These are phyloP conservation scores for Chrysodeixis includens DNA, from an alignment of 2,888 invertebrate species.

Conservation along the genomic window DNA sequence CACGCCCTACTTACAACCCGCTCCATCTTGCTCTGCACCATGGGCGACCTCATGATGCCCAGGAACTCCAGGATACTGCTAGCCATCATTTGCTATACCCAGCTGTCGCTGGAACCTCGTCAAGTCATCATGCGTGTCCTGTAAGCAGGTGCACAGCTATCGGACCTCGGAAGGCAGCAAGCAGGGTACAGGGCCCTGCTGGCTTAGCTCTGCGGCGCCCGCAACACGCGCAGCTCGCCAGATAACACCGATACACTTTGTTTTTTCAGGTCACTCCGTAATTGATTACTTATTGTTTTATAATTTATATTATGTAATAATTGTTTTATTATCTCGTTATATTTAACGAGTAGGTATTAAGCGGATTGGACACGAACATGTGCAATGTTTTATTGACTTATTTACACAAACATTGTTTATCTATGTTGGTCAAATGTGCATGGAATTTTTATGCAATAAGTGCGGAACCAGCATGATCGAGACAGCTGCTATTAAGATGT, in stretches of 20 bases:
- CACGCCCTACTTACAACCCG: background rate
- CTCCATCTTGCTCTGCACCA: background rate
- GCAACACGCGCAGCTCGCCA: constrained; percentile 21
- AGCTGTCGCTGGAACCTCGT: background rate
- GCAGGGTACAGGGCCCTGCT: background rate
- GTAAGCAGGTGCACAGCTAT: background rate
- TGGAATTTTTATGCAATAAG: background rate
- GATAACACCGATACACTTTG: constrained; percentile 16
- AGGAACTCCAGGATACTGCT: constrained; percentile 2
- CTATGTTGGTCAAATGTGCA: background rate
- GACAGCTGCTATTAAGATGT: background rate
- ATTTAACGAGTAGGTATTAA: constrained; percentile 2
- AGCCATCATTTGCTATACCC: background rate
- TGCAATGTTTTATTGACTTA: background rate
- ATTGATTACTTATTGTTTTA: constrained; percentile 27
- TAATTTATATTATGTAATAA: constrained; percentile 21
- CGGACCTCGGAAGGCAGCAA: no score
- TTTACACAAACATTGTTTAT: background rate
- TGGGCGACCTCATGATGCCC: background rate
- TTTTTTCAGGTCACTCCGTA: constrained; percentile 40
- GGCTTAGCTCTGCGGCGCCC: background rate
- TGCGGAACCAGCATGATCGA: background rate
- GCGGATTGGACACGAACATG: background rate
- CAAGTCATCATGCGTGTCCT: constrained; percentile 1
- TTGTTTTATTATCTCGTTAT: constrained; percentile 17